Evolutionary conservation across 2,888 invertebrate species (phyloP).

Genomic region (Machimus atricapillus): DNA sequence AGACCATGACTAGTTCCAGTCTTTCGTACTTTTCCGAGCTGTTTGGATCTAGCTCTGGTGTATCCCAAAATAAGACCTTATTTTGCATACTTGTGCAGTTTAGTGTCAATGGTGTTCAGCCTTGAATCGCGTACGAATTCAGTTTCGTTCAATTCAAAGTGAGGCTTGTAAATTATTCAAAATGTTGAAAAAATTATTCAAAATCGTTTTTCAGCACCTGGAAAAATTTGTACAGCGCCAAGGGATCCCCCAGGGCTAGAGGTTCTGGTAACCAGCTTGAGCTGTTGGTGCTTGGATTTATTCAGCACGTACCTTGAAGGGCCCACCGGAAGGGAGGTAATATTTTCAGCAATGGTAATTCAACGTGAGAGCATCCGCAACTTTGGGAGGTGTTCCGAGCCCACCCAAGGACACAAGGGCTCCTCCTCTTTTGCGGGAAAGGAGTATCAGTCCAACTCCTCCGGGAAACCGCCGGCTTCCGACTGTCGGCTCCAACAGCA

Average conservation of each 20-base stretch:
- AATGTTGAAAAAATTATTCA: not conserved
- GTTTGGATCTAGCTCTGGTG: not conserved
- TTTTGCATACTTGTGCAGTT: not conserved
- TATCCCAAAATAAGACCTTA: not conserved
- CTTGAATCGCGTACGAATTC: not conserved
- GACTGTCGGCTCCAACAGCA: not conserved
- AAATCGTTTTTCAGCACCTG: not conserved
- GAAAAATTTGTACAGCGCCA: conserved; percentile 7
- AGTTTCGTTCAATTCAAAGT: conserved; percentile 4
- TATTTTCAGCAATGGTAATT: conserved; percentile 6
- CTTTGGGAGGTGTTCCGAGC: not conserved
- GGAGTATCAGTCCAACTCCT: not conserved
- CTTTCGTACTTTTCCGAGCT: not conserved
- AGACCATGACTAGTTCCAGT: not conserved
- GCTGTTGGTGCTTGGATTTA: conserved; percentile 6
- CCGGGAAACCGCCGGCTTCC: not conserved
- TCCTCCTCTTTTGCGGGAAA: not conserved
- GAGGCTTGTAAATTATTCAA: not conserved
- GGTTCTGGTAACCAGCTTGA: not conserved
- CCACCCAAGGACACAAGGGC: not conserved
- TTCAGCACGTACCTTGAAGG: conserved; percentile 31
- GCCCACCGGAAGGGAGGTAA: not conserved
- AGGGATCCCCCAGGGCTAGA: conserved; percentile 11
- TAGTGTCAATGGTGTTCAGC: conserved; percentile 24
- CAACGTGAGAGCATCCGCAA: not conserved